Conservation (phyloP, 2,113 vertebrate genomes). For the Electrona antarctica region DNA sequence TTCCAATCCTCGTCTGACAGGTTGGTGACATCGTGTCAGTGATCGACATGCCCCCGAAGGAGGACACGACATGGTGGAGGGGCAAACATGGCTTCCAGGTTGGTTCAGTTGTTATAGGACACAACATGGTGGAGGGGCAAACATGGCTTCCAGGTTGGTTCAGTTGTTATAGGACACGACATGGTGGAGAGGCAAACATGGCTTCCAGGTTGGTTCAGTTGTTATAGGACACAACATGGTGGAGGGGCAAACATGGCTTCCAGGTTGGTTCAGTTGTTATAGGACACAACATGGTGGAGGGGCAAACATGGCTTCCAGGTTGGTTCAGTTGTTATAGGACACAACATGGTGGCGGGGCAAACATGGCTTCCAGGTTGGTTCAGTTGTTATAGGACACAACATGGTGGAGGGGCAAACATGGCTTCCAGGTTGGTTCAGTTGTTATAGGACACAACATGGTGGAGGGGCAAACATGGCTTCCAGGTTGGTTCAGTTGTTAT, state of each 20-base stretch:
- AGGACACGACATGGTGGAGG: constrained; percentile 98
- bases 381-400: constrained; percentile 97
- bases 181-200: constrained; percentile 98
- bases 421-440: constrained; percentile 96
- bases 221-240: constrained; percentile 98
- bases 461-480: constrained; percentile 98
- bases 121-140: constrained; percentile 99
- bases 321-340: too few species aligned
- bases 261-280: too few species aligned
- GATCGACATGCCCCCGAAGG: constrained; percentile 98
- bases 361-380: constrained; percentile 95
- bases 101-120: constrained; percentile 73
- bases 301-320: constrained; percentile 99
- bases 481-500: too few species aligned
- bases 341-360: constrained; percentile 99
- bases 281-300: constrained; percentile 98
- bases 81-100: constrained; percentile 99
- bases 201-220: constrained; percentile 96
- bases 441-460: constrained; percentile 98
- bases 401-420: constrained; percentile 98
- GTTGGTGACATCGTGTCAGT: constrained; percentile 99
- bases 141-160: constrained; percentile 95
- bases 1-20: constrained; percentile 67
- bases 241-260: constrained; percentile 98
- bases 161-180: constrained; percentile 97